phyloP scores from a whole-genome alignment of 2,797 vertebrate species.

The Sparidentex hasta region DNA sequence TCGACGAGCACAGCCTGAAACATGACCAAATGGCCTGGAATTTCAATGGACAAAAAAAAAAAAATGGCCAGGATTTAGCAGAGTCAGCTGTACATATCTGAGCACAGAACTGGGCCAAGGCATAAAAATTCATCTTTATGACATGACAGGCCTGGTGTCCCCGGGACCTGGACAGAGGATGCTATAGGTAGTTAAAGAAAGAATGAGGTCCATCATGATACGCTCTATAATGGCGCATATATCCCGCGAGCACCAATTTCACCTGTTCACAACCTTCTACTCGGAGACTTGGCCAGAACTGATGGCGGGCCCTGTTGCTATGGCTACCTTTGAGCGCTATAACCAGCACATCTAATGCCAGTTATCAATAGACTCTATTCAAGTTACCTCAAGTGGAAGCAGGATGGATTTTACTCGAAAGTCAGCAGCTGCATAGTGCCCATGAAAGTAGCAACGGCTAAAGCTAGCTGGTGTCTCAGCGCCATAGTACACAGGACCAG shows the following conservation, averaged over 20 bases:
- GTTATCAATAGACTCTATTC: conserved; percentile 8
- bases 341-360: neutral
- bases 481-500: neutral
- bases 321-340: conserved; percentile 19
- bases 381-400: neutral
- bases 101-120: conserved; percentile 28
- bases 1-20: conserved; percentile 61
- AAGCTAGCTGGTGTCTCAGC: neutral
- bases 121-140: conserved; percentile 36
- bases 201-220: conserved; percentile 2
- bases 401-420: neutral
- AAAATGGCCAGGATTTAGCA: conserved; percentile 54
- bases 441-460: neutral
- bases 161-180: conserved; percentile 22
- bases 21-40: conserved; percentile 53
- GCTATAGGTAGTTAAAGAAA: conserved; percentile 26
- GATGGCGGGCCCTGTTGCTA: conserved; percentile 20
- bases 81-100: conserved; percentile 56
- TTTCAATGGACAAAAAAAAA: conserved; percentile 25
- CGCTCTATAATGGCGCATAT: neutral
- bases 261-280: neutral
- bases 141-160: conserved; percentile 19
- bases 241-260: neutral
- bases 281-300: conserved; percentile 11
- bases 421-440: neutral